Conservation (phyloP, 2,888 invertebrate genomes). For the Allolobophora icterica region DNA sequence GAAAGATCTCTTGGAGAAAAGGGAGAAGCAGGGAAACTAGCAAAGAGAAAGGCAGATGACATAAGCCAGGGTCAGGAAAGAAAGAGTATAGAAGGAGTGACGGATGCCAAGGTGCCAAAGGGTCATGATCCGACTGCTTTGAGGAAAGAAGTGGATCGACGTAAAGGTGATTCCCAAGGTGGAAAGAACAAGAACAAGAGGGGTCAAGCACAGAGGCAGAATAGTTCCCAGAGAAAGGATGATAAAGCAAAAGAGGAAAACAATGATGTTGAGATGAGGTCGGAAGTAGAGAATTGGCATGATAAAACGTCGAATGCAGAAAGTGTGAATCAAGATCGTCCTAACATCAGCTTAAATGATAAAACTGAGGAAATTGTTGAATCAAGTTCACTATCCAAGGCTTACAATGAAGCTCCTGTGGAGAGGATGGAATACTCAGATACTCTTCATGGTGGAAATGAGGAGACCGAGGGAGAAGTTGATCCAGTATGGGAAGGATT, state of each 20-base stretch:
- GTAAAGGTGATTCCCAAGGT: neutral
- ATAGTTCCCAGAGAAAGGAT: slow-evolving; percentile 6
- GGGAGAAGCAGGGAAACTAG: neutral
- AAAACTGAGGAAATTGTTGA: neutral
- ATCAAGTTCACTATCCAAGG: neutral
- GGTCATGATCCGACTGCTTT: neutral
- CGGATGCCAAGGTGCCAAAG: neutral
- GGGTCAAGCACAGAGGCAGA: neutral
- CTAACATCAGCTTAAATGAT: neutral
- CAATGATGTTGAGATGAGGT: neutral
- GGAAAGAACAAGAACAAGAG: neutral
- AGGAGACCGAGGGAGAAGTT: neutral
- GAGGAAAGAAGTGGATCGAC: neutral
- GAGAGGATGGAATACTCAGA: neutral
- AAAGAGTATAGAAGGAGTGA: neutral
- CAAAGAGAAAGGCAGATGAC: neutral
- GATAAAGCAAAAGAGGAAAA: neutral
- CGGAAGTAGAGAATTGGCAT: neutral
- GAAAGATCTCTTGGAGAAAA: neutral
- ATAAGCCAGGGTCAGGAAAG: neutral
- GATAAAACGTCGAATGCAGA: neutral
- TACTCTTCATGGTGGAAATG: neutral
- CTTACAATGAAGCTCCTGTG: neutral
- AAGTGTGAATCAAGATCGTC: neutral
- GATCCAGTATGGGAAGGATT: slow-evolving; percentile 1